Evolutionary conservation across 2,888 invertebrate species (phyloP).

Genomic region (Pyrgus malvae): DNA sequence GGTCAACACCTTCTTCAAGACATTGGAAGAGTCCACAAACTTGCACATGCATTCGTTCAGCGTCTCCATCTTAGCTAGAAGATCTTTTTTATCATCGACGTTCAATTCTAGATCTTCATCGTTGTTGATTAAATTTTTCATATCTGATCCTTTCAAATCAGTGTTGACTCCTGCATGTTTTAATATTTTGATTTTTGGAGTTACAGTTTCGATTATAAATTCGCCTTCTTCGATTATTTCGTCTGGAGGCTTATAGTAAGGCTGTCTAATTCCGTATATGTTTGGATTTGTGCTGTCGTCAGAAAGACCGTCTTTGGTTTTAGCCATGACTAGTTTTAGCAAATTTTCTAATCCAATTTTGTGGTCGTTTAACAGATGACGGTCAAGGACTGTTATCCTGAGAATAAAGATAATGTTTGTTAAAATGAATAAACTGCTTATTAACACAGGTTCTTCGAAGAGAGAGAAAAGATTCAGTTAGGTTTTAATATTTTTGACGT

Average conservation of each 20-base stretch:
- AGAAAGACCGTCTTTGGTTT: slow-evolving; percentile 62
- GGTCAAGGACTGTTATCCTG: slow-evolving; percentile 71
- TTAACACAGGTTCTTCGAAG: no score
- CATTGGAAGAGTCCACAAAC: slow-evolving; percentile 66
- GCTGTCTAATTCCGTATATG: slow-evolving; percentile 47
- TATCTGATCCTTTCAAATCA: slow-evolving; percentile 51
- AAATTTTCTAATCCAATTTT: slow-evolving; percentile 66
- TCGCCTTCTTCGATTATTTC: slow-evolving; percentile 61
- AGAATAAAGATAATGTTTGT: slow-evolving; percentile 25
- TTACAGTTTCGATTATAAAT: slow-evolving; percentile 61
- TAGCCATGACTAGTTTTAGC: slow-evolving; percentile 65
- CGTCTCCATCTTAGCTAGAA: slow-evolving; percentile 61
- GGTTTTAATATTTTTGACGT: no score
- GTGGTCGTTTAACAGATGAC: slow-evolving; percentile 67
- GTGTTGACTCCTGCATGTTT: slow-evolving; percentile 63
- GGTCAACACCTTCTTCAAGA: slow-evolving; percentile 58
- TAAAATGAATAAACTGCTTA: no score
- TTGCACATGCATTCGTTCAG: slow-evolving; percentile 69
- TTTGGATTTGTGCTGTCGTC: slow-evolving; percentile 41
- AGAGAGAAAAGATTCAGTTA: no score
- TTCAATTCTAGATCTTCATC: slow-evolving; percentile 44
- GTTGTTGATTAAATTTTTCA: slow-evolving; percentile 51
- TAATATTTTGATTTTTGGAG: slow-evolving; percentile 63
- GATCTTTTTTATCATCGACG: slow-evolving; percentile 41
- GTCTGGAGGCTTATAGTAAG: slow-evolving; percentile 57